phyloP scores from a whole-genome alignment of 1,140 invertebrate genomes.

The Matsumurasca onukii region DNA sequence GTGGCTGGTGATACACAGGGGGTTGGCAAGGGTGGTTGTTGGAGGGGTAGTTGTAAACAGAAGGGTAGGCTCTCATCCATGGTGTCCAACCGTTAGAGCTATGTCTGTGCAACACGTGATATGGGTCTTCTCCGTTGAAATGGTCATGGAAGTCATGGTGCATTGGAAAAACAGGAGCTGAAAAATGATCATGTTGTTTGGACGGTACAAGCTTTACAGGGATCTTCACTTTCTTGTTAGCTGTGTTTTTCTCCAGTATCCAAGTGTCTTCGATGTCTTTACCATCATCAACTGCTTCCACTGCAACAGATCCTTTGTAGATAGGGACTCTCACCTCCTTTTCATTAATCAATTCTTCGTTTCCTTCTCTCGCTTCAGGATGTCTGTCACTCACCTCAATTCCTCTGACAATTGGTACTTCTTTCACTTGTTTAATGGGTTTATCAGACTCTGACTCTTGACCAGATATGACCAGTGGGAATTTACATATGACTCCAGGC shows the following conservation, averaged over 20 bases:
- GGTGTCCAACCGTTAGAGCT: conserved; percentile 1
- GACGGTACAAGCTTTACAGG: conserved; percentile 10
- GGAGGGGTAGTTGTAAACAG: conserved; percentile 24
- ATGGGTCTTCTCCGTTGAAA: conserved; percentile 7
- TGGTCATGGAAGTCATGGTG: conserved; percentile 27
- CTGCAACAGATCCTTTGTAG: not conserved
- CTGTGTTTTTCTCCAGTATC: conserved; percentile 18
- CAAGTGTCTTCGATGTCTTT: conserved; percentile 15
- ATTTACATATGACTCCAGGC: conserved; percentile 21
- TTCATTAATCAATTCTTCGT: not conserved
- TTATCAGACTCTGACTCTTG: not conserved
- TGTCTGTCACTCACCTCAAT: not conserved
- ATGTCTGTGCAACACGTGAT: not conserved
- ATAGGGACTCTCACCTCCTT: conserved; percentile 5
- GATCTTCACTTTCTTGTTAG: not conserved
- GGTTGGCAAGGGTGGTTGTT: conserved; percentile 1
- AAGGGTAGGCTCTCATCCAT: conserved; percentile 16
- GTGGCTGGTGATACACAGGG: conserved; percentile 16
- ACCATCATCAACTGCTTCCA: not conserved
- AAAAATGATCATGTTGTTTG: not conserved
- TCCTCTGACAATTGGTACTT: conserved; percentile 8
- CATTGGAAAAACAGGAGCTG: conserved; percentile 4
- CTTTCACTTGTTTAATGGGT: not conserved
- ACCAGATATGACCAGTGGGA: not conserved
- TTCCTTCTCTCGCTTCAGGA: not conserved